Evolutionary conservation across 2,113 vertebrate species (phyloP), one percentile per base, ranked within the genome.

Genomic region (Nerophis lumbriciformis): DNA sequence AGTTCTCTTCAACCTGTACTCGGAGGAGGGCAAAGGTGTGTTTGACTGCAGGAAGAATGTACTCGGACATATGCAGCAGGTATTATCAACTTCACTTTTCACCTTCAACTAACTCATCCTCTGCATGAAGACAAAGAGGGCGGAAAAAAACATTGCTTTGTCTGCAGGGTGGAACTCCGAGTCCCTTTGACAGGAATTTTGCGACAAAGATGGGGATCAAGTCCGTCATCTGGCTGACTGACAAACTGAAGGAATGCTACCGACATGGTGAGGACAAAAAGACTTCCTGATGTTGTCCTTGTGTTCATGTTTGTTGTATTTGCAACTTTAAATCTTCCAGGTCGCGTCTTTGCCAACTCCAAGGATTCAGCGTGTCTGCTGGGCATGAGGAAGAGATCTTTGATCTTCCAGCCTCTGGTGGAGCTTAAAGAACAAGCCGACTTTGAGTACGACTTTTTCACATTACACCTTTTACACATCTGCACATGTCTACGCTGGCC

Each of bases 21-120:
- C 93, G 0, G 93, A 96, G 82, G 94, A 97, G 65, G 94, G 94
- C 1, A 94, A 93, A 59, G 94, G 94, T 5, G 63, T 92, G 62
- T 97, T 97, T 0, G 94, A 97, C 88, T 93, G 94, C 85, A 88
- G 94, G 72, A 97, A 95, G 69, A 97, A 97, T 0, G 85, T 96
- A 45, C 92, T 96, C 45, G 94, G 94, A 21, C 94, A 97, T 77
- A 97, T 97, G 94, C 94, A 97, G 75, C 94, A 96, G 93, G 94
- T 96, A 16, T 28, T 28, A 3, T 28, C 28, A 4, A 28, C 28
- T 28, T 28, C 28, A 28, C 28, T 28, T 28, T 1, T 28, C 28
- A 28, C 4, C 2, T 28, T 28, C 3, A 28, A 28, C 28, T 28
- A 28, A 28, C 28, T 28, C 28, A 28, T 3, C 28, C 28, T 28